A percentile compares a stretch with the other conserved stretches of the same genome.
Evolutionary conservation across 2,113 vertebrate genomes (phyloP).

Genomic region (Callospermophilus lateralis): DNA sequence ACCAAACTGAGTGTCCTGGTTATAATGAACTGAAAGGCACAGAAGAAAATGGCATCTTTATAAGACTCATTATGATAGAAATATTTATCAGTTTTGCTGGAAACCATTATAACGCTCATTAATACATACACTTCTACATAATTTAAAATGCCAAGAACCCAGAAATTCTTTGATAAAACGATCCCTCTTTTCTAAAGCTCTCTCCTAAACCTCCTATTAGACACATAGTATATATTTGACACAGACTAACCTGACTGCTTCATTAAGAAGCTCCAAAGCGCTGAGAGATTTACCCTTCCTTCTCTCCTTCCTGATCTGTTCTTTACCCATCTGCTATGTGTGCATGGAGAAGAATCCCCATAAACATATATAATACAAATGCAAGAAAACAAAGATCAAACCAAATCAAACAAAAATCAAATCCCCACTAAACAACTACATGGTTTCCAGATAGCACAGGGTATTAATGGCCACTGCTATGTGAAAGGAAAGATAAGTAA

Average conservation of each 20-base stretch:
- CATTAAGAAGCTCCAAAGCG: neutral
- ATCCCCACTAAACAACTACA: neutral
- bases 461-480: neutral
- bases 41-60: slow-evolving; percentile 82
- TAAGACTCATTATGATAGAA: slow-evolving; percentile 82
- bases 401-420: neutral
- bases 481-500: neutral
- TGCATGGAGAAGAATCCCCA: neutral
- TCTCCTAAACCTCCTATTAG: neutral
- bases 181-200: slow-evolving; percentile 53
- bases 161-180: slow-evolving; percentile 71
- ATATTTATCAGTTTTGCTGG: slow-evolving; percentile 85
- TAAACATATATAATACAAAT: slow-evolving; percentile 6
- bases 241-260: neutral
- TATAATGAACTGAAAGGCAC: slow-evolving; percentile 78
- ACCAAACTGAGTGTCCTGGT: slow-evolving; percentile 65
- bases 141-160: slow-evolving; percentile 78
- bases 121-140: slow-evolving; percentile 81
- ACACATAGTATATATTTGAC: neutral
- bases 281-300: neutral
- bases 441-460: neutral
- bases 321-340: neutral
- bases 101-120: slow-evolving; percentile 84
- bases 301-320: neutral
- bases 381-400: neutral